These are phyloP conservation scores for Tangara arthus DNA, from an alignment of 2,797 vertebrate species.

Conservation along the genomic window DNA sequence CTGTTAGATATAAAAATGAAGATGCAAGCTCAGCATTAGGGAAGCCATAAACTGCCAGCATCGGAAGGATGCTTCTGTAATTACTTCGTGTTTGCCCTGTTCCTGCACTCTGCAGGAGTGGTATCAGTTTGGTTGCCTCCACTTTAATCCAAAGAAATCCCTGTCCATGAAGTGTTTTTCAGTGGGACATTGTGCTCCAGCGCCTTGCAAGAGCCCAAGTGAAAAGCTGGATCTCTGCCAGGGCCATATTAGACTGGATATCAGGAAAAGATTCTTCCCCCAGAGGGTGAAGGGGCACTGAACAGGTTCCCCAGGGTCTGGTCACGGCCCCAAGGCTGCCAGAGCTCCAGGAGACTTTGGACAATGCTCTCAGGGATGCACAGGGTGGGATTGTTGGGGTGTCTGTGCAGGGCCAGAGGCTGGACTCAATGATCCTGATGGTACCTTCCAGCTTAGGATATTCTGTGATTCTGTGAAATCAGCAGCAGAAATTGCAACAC, in stretches of 20 bases:
- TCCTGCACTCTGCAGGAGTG: neutral
- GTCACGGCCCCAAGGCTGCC: neutral
- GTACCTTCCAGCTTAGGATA: neutral
- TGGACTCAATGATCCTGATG: neutral
- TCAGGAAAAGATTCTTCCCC: neutral
- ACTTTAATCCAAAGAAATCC: neutral
- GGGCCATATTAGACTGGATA: neutral
- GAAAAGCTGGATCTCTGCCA: neutral
- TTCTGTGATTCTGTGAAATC: neutral
- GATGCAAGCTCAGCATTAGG: neutral
- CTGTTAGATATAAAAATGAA: neutral
- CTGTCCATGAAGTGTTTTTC: neutral
- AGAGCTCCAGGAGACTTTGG: neutral
- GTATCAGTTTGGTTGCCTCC: neutral
- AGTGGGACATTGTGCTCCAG: neutral
- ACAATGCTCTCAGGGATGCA: fast-evolving
- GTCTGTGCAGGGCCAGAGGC: neutral
- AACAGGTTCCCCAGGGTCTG: neutral
- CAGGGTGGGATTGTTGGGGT: neutral
- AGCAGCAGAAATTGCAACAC: neutral
- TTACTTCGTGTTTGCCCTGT: neutral
- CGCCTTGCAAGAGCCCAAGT: neutral
- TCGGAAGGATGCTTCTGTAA: neutral
- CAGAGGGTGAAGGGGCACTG: neutral
- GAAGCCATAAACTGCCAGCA: neutral